Conservation (phyloP, 2,113 vertebrate species). For the Lampris incognitus region DNA sequence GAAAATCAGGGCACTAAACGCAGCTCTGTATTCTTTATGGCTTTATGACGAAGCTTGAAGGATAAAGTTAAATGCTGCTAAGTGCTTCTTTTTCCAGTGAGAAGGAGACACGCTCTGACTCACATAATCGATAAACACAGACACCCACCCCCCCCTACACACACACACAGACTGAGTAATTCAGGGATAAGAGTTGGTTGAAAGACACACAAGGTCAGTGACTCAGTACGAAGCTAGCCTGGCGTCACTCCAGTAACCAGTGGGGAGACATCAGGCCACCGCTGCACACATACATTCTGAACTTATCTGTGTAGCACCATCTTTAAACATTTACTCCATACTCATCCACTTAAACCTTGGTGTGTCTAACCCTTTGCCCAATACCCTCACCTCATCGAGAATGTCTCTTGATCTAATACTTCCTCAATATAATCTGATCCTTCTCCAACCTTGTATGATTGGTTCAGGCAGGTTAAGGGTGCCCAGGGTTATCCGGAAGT, state of each 20-base stretch:
- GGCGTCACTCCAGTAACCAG: constrained; percentile 55
- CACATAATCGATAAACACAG: too few relatives aligned
- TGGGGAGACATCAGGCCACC: constrained; percentile 64
- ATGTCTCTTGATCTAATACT: constrained; percentile 23
- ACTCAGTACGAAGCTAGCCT: constrained; percentile 51
- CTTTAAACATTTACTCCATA: constrained; percentile 24
- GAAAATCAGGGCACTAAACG: too few relatives aligned
- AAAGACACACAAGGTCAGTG: constrained; percentile 32
- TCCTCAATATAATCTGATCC: constrained; percentile 32
- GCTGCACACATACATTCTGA: constrained; percentile 25
- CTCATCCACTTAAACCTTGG: constrained; percentile 7
- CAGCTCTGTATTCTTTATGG: too few relatives aligned
- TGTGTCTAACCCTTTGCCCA: not conserved
- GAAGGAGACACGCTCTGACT: too few relatives aligned
- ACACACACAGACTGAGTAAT: constrained; percentile 18
- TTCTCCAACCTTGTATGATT: constrained; percentile 31
- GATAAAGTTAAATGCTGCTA: too few relatives aligned
- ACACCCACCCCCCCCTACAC: too few relatives aligned
- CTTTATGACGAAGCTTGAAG: too few relatives aligned
- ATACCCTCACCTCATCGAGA: constrained; percentile 6
- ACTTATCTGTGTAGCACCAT: constrained; percentile 5
- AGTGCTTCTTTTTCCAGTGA: too few relatives aligned
- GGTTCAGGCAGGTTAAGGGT: constrained; percentile 44
- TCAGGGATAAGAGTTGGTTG: constrained; percentile 19
- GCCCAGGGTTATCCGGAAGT: constrained; percentile 22